phyloP scores from a whole-genome alignment of 2,113 vertebrate species.

The Ivindomyrus marchei region DNA sequence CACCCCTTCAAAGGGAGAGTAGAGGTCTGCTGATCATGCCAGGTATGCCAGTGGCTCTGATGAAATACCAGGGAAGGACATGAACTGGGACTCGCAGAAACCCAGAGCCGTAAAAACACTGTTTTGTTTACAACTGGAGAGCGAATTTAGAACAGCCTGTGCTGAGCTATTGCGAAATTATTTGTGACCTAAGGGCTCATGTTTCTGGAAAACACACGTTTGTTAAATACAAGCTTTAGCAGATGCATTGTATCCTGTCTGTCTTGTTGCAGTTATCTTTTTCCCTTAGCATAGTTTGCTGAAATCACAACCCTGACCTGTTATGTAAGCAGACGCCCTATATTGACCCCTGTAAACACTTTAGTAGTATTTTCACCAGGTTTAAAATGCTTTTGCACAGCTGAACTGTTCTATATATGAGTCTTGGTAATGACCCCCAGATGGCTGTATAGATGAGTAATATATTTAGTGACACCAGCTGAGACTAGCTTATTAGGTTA shows the following conservation, averaged over 20 bases:
- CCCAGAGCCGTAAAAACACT: neutral
- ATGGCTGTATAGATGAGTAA: neutral
- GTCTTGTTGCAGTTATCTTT: neutral
- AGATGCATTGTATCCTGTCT: neutral
- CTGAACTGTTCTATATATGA: neutral
- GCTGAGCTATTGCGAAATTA: conserved; percentile 1
- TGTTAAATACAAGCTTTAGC: neutral
- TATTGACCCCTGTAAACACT: neutral
- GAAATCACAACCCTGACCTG: neutral
- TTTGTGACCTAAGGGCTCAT: neutral
- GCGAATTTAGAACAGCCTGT: conserved; percentile 9
- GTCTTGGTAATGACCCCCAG: neutral
- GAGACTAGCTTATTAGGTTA: neutral
- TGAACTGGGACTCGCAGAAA: neutral
- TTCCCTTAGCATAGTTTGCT: neutral
- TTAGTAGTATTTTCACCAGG: neutral
- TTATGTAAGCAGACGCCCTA: neutral
- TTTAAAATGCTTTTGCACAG: neutral
- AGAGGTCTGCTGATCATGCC: neutral
- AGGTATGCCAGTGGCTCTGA: neutral
- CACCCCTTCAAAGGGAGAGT: neutral
- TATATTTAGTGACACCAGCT: neutral
- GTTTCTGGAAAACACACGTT: neutral
- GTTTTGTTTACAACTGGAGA: conserved; percentile 13
- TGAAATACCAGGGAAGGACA: neutral